Base-by-base conservation (phyloP, 1,140 invertebrate species). In the Eueides isabella region DNA sequence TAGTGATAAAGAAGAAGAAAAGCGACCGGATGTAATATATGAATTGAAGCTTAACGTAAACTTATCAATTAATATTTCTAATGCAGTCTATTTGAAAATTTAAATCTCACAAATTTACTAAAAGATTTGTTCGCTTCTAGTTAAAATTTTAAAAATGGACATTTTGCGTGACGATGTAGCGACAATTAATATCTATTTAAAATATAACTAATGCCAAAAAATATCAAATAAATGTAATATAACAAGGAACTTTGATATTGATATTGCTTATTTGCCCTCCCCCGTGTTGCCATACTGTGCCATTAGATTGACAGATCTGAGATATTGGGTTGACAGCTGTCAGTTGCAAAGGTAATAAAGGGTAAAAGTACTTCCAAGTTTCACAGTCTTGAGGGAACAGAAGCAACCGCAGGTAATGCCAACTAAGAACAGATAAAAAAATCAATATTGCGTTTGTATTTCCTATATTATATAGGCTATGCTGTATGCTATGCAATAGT, bases 1-100 rank as follows among this genome's bases (percentile, higher is more conserved):
- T 82, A 81, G 81, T 75, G 73, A 72, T n/a, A n/a, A n/a, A n/a
- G n/a, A n/a, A n/a, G n/a, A 79, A 72, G 80, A 80, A 86, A 72
- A 67, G 30, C 71, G 67, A 83, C 78, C 81, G 80, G 77, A 83
- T 81, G 78, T 80, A 76, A 78, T 33, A 66, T 44, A 44, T 44
- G 41, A 44, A 19, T 44, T 44, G 4, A 44, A 44, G 41, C n/a
- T 19, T 19, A n/a, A n/a, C 7, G 31, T 5, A 16, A 38, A 38
- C 35, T 38, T 38, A 38, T 5, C 5, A 16, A 38, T 38, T 2
- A 38, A 14, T 38, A 38, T 38, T 35, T 35, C 35, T 35, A 4
- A 35, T 35, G 12, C 3, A 14, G 11, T 14, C 12, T 35, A 31
- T 31, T 31, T 1, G 1, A 31, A 31, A 31, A n/a, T n/a, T n/a